Conservation (phyloP, 2,113 vertebrate species). For the Myanophis thanlyinensis region DNA sequence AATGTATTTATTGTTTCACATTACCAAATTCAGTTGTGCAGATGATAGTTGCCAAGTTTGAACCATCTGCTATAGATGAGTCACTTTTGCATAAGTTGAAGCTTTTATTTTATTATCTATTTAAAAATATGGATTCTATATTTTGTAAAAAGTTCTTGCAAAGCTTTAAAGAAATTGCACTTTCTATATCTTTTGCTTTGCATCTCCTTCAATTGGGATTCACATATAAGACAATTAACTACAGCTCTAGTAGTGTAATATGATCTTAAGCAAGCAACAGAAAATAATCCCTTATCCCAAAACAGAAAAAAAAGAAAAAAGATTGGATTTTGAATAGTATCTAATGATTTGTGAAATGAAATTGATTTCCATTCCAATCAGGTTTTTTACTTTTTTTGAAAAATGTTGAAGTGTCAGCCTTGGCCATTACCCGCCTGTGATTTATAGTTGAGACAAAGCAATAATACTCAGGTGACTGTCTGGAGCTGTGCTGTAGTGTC, state of each 20-base stretch:
- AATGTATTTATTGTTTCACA: background rate
- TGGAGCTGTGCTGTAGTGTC: conserved; percentile 76
- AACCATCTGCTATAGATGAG: background rate
- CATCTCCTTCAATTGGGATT: background rate
- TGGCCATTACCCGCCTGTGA: conserved; percentile 67
- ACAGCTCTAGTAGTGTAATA: conserved; percentile 6
- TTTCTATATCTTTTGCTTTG: background rate
- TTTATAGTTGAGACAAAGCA: conserved; percentile 72
- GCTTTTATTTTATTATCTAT: background rate
- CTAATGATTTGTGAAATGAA: conserved; percentile 67
- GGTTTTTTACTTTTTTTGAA: conserved; percentile 75
- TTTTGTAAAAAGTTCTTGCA: background rate
- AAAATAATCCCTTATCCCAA: conserved; percentile 45
- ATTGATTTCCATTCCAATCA: conserved; percentile 78
- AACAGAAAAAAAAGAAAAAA: conserved; percentile 31
- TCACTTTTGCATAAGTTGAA: background rate
- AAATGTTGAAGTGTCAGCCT: conserved; percentile 73
- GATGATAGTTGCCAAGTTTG: background rate
- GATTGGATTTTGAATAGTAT: conserved; percentile 34
- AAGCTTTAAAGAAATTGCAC: conserved; percentile 15
- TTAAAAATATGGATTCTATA: background rate
- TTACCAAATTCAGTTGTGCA: background rate
- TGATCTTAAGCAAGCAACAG: background rate
- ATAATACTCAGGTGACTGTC: conserved; percentile 85
- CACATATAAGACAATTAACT: accelerated